Evolutionary conservation across 2,113 vertebrate genomes (phyloP), one percentile per base, ranked within the genome.

Genomic region (Chaenocephalus aceratus): DNA sequence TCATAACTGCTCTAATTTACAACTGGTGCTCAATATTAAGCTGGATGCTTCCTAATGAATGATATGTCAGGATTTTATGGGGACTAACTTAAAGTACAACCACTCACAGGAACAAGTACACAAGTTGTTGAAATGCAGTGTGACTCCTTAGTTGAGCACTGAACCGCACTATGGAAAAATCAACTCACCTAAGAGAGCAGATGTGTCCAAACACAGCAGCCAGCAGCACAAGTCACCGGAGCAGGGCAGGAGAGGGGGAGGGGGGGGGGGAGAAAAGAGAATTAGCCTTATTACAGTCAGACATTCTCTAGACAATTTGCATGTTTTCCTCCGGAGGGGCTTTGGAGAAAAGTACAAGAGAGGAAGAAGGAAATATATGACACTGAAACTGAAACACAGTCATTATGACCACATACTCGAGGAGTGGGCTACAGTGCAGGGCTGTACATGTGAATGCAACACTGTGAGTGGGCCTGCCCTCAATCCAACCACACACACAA

Each of bases 111-210:
- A 23, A 41, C 51, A 30, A 30, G 30, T 30, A 30, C 30, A 30
- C 30, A 30, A 30, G 30, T 30, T 30, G 30, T 30, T 65, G 41
- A 66, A 69, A 81, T 70, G 48, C 45, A 49, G 11, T 12, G 34
- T 58, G 36, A 79, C 63, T 59, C 30, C 41, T 60, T 72, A 34
- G 61, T 53, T 86, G 45, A 48, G 48, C 34, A 64, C 34, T 48
- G 5, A 63, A 58, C 23, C 56, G 34, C 30, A 75, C 11, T 15
- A 23, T 16, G 56, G 89, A 80, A 72, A 78, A 76, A 30, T 54
- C 41, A 73, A 86, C 91, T 92, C 82, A 91, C 91, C 88, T 92
- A n/a, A 21, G 68, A 69, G 56, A 80, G 70, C 74, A 82, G 86
- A 84, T 79, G 79, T 82, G 82, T 86, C 74, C 80, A 88, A 77